Evolutionary conservation across 2,797 vertebrate species (phyloP).

Genomic region (Sebastes oblongus): DNA sequence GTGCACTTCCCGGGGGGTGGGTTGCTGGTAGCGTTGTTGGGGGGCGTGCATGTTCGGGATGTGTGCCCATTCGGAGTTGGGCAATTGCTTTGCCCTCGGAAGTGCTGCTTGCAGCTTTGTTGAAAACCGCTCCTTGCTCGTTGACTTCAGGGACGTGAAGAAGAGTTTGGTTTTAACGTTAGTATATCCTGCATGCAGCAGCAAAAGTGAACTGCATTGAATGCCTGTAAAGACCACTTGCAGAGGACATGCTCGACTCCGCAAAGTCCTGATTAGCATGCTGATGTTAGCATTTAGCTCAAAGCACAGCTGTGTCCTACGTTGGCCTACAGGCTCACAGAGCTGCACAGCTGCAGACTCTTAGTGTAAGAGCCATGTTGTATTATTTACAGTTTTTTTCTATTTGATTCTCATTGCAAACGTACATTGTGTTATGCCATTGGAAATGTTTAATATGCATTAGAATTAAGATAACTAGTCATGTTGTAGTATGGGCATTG

Average conservation of each 20-base stretch:
- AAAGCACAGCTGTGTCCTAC: neutral
- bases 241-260: neutral
- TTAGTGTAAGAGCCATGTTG: neutral
- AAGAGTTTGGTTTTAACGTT: neutral
- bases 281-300: neutral
- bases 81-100: neutral
- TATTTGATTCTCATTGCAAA: too few relatives aligned
- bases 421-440: too few relatives aligned
- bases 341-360: neutral
- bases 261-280: neutral
- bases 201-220: neutral
- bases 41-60: neutral
- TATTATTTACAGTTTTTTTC: too few relatives aligned
- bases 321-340: neutral
- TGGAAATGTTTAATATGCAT: too few relatives aligned
- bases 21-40: too few relatives aligned
- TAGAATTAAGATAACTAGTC: too few relatives aligned
- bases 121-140: neutral
- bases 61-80: neutral
- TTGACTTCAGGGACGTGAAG: neutral
- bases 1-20: too few relatives aligned
- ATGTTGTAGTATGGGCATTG: rapidly evolving
- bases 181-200: neutral
- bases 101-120: neutral
- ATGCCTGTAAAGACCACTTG: neutral